Evolutionary conservation across 1,140 invertebrate genomes (phyloP).

Genomic region (Trinorchestia longiramus): DNA sequence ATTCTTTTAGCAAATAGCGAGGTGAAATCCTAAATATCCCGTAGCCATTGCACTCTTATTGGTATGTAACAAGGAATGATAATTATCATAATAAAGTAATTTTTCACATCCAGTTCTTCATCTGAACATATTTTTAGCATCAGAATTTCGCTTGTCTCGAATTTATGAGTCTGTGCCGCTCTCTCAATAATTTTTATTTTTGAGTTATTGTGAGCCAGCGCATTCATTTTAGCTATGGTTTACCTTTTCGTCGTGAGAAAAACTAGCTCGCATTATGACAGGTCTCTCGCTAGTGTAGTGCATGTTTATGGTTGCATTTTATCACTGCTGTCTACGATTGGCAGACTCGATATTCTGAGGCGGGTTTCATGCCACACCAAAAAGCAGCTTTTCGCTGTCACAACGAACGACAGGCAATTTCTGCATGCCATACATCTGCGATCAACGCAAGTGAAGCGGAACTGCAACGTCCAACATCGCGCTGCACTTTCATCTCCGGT

Average conservation of each 20-base stretch:
- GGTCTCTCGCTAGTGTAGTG: not conserved
- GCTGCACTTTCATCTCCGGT: not conserved
- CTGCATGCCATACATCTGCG: not conserved
- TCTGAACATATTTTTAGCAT: not conserved
- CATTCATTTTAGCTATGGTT: not conserved
- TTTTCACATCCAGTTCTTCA: not conserved
- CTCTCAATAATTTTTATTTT: not conserved
- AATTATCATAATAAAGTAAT: not conserved
- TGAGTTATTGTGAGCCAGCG: not conserved
- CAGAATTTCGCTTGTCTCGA: not conserved
- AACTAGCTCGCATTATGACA: not conserved
- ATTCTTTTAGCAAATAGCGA: not conserved
- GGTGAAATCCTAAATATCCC: not conserved
- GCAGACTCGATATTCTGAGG: not conserved
- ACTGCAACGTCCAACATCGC: not conserved
- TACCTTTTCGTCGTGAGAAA: not conserved
- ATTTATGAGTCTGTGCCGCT: not conserved
- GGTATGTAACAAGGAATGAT: too few species aligned
- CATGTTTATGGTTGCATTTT: not conserved
- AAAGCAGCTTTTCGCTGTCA: not conserved
- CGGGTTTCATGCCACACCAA: not conserved
- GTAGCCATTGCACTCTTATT: not conserved
- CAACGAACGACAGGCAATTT: slow-evolving; percentile 8
- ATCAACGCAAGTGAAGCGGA: slow-evolving; percentile 16
- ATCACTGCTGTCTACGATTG: not conserved